A percentile compares a stretch with the other conserved stretches of the same genome.
Conservation (phyloP, 1,140 invertebrate species). For the Drosophila seguyi region DNA sequence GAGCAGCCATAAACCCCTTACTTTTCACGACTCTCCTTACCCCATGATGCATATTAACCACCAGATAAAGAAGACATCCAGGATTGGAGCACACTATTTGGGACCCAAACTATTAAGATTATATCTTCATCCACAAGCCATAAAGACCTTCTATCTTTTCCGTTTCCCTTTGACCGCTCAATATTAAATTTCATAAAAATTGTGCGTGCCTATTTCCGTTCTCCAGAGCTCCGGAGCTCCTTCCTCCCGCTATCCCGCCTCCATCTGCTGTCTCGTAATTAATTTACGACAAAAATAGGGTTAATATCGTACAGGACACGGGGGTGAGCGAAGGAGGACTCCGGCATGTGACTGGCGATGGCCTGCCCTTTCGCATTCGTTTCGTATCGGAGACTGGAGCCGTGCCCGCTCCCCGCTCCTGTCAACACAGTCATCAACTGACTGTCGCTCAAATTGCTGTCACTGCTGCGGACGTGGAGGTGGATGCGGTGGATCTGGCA, state of each 20-base stretch:
- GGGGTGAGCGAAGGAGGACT: slow-evolving; percentile 1
- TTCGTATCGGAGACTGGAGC: slow-evolving; percentile 33
- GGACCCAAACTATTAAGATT: slow-evolving; percentile 43
- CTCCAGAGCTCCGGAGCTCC: not conserved
- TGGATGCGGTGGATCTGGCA: slow-evolving; percentile 8
- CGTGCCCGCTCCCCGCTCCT: slow-evolving; percentile 31
- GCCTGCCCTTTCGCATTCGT: slow-evolving; percentile 22
- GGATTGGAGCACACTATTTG: not conserved
- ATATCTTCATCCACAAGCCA: slow-evolving; percentile 35
- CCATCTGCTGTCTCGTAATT: slow-evolving; percentile 59
- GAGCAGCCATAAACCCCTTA: not conserved
- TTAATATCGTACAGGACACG: slow-evolving; percentile 60
- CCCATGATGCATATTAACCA: slow-evolving; percentile 27
- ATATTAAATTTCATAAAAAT: slow-evolving; percentile 66
- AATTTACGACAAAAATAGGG: slow-evolving; percentile 82
- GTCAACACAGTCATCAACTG: slow-evolving; percentile 80
- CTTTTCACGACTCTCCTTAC: slow-evolving; percentile 3
- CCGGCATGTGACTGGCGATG: slow-evolving; percentile 32
- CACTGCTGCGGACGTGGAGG: slow-evolving; percentile 49
- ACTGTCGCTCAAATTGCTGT: slow-evolving; percentile 79
- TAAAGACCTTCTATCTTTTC: slow-evolving; percentile 32
- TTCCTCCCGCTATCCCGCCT: slow-evolving; percentile 4
- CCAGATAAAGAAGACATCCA: slow-evolving; percentile 22
- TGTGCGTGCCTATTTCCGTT: slow-evolving; percentile 37
- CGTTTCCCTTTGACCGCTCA: slow-evolving; percentile 31